Percentiles rank a stretch among this genome's conserved stretches.
Conservation (phyloP, 2,888 invertebrate species). For the Lottia scabra region DNA sequence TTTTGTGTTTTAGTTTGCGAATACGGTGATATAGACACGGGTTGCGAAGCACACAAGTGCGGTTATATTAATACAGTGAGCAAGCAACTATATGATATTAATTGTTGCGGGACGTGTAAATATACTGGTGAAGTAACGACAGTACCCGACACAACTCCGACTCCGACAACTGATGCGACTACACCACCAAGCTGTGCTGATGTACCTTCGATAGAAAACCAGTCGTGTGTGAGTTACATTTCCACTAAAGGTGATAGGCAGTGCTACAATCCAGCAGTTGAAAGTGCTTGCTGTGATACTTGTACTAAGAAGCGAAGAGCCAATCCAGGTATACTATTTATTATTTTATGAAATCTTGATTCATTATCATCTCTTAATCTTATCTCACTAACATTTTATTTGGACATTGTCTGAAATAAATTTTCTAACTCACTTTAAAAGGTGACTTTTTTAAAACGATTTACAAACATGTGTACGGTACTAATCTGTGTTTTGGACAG, state of each 20-base stretch:
- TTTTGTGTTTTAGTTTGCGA: not conserved
- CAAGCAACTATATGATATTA: not conserved
- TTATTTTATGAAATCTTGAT: too few species aligned
- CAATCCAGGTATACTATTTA: too few species aligned
- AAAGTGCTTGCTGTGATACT: not conserved
- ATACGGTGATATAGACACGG: not conserved
- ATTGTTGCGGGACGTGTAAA: not conserved
- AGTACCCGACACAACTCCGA: not conserved
- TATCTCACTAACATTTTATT: too few species aligned
- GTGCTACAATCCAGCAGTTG: not conserved
- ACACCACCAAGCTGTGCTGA: not conserved
- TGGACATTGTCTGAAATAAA: too few species aligned
- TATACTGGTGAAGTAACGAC: not conserved
- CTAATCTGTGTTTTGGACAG: too few species aligned
- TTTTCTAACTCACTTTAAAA: too few species aligned
- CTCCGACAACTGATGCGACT: not conserved
- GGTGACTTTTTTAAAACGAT: too few species aligned
- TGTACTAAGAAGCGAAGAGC: not conserved
- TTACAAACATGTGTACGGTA: too few species aligned
- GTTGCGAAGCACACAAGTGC: not conserved
- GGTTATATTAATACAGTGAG: not conserved
- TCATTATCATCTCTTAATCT: too few species aligned
- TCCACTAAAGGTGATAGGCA: not conserved
- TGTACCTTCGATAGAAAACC: not conserved
- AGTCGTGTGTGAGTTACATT: not conserved